Evolutionary conservation across 2,113 vertebrate species (phyloP), one percentile per base, ranked within the genome.

Genomic region (Pelodiscus sinensis): DNA sequence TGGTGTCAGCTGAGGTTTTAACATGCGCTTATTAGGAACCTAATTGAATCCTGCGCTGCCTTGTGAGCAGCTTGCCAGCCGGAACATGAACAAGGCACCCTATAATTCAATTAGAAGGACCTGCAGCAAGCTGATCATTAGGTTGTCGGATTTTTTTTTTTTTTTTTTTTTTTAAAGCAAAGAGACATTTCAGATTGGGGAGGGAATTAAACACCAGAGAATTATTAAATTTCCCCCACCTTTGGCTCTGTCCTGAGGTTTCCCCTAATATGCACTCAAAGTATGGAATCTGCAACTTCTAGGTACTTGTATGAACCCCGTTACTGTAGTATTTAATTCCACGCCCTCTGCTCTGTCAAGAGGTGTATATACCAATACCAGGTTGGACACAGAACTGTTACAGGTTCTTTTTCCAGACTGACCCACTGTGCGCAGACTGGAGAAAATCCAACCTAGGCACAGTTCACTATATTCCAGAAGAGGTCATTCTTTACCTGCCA

Each of bases 401-500:
- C 14, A 25, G 21, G 21, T 88, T 82, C 81, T 90, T 22, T 51
- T 88, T 29, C 73, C 38, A 77, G 12, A 85, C 58, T 65, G 77
- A 5, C 50, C 7, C 80, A 25, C 77, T 80, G 82, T 73, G 21
- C 62, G 85, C 80, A 87, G 55, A 83, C 77, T 0, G 0, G 90
- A 91, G 29, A 87, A 83, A 95, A 75, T 3, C 68, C 6, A 15
- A 51, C 27, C 79, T 82, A 90, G 21, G 80, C 0, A 82, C 13
- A 65, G 22, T 86, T 62, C 81, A 54, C 50, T 62, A 13, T 62
- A 29, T 62, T 58, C 31, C 84, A 92, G 95, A 92, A 96, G 92
- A 65, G 90, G 90, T 51, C 90, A 84, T 57, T 92, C 31, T 92
- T 97, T 98, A 99, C 99, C 99, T 97, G 99, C 99, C 50, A 99